phyloP scores from a whole-genome alignment of 2,888 invertebrate genomes.

The Drosophila parthenogenetica region DNA sequence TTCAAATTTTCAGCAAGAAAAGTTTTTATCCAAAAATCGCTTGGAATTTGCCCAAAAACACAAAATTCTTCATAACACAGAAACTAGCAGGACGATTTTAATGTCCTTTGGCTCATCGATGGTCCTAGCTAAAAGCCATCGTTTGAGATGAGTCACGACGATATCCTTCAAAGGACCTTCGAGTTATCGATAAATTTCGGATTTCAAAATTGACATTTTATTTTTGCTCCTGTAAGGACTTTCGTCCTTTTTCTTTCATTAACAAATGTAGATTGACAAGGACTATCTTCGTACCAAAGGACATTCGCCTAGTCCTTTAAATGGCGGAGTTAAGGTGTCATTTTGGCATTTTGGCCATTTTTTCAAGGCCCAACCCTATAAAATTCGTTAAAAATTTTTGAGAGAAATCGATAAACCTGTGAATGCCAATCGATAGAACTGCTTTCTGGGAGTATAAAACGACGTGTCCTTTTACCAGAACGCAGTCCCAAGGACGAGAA shows the following conservation, averaged over 20 bases:
- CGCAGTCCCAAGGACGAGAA: neutral
- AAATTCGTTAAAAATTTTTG: neutral
- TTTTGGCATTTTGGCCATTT: neutral
- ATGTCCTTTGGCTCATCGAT: constrained; percentile 1
- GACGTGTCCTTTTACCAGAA: neutral
- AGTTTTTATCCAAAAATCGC: neutral
- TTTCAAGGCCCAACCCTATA: neutral
- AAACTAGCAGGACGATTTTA: neutral
- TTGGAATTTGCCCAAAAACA: neutral
- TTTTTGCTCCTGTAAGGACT: neutral
- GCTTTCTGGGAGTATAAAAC: neutral
- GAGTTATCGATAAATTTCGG: neutral
- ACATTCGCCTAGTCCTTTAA: neutral
- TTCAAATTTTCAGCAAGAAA: neutral
- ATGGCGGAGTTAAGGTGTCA: neutral
- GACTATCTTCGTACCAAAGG: neutral
- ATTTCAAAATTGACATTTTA: neutral
- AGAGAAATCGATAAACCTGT: neutral
- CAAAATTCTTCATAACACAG: neutral
- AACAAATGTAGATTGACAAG: neutral
- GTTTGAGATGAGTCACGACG: neutral
- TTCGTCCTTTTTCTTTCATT: neutral
- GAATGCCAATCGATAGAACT: constrained; percentile 8
- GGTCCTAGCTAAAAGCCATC: neutral
- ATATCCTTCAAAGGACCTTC: constrained; percentile 6